Evolutionary conservation across 2,797 vertebrate genomes (phyloP), one percentile per base, ranked within the genome.

Genomic region (Ispidina lecontei): DNA sequence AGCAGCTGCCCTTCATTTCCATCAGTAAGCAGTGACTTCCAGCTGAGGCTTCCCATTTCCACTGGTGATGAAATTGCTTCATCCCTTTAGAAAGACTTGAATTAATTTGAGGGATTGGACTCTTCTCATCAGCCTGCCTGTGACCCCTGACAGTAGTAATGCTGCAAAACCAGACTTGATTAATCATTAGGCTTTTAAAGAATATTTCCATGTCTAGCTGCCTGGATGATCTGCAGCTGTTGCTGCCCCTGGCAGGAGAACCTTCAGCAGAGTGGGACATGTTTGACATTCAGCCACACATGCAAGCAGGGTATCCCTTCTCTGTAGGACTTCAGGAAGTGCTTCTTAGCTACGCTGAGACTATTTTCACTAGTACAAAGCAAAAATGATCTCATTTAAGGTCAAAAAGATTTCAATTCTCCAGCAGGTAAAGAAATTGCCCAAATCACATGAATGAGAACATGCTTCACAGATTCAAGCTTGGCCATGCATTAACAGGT

Each of bases 181-280:
- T 96, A 91, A 96, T 97, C 82, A 93, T 96, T 96, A 96, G 59
- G 59, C 79, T 91, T 96, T 91, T 78, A 91, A 96, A 95, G 92
- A 91, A 90, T 94, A 93, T 91, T 94, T 93, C 62, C 13, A 62
- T 74, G 49, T 83, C 84, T 35, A 73, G 79, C 86, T 91, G 92
- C 73, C 26, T 65, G 68, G 68, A 91, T 92, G 94, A 94, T 91
- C 77, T 80, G 59, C 67, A 90, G 75, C 49, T 26, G 31, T n/a
- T 68, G 67, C 55, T 11, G 17, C 18, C 21, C 22, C 26, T 62
- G 79, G 63, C 60, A 67, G 1, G 2, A 80, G 63, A 90, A 39
- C 7, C 41, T 79, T 78, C 64, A 69, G 69, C 18, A 59, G 56
- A 55, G 69, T 22, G 70, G 29, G 69, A 13, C 7, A 1, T 15